phyloP scores from a whole-genome alignment of 2,113 vertebrate genomes.

The Zosterops borbonicus region DNA sequence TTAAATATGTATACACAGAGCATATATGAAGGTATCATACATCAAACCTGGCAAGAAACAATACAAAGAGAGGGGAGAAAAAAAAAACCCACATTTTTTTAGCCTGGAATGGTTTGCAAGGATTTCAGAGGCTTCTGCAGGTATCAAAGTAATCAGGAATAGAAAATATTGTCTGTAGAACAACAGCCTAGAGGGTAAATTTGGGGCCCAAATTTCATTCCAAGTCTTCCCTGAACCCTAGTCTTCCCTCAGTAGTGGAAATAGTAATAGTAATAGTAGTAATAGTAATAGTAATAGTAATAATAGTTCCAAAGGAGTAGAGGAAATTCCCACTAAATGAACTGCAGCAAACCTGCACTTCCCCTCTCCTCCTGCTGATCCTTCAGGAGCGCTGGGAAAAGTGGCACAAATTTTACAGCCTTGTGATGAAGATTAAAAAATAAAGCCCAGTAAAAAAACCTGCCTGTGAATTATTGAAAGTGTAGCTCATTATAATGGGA shows the following conservation, averaged over 20 bases:
- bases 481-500: conserved; percentile 54
- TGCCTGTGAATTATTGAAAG: conserved; percentile 59
- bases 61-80: not conserved
- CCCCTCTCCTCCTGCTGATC: not conserved
- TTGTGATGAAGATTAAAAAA: conserved; percentile 11
- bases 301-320: not conserved
- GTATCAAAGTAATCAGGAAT: not conserved
- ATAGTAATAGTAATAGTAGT: accelerated
- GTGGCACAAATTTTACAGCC: not conserved
- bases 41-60: conserved; percentile 32
- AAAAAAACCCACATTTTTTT: not conserved
- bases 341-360: not conserved
- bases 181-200: not conserved
- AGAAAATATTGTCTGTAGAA: not conserved
- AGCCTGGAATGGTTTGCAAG: not conserved
- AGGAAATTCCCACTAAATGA: not conserved
- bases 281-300: not conserved
- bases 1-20: conserved; percentile 2
- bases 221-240: not conserved
- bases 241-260: not conserved
- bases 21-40: conserved; percentile 29
- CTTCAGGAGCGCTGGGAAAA: not conserved
- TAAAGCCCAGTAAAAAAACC: conserved; percentile 11
- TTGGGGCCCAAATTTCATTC: not conserved
- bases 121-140: not conserved